These are phyloP conservation scores for Xestoiulus laeticollis DNA, from an alignment of 2,888 invertebrate species.

Conservation along the genomic window DNA sequence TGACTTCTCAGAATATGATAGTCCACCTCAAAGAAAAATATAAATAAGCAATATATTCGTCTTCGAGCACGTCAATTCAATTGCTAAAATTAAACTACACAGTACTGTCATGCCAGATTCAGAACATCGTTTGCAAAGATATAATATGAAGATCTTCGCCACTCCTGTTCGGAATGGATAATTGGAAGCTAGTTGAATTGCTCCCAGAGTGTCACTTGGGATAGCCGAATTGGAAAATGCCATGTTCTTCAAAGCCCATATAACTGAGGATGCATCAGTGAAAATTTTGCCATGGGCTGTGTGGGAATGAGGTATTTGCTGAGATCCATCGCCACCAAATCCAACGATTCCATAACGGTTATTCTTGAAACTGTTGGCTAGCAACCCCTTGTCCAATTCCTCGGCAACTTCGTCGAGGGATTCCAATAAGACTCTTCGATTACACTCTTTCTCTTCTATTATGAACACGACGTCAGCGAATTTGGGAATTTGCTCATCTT, in stretches of 20 bases:
- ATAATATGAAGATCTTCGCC: constrained; percentile 75
- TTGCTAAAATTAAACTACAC: constrained; percentile 4
- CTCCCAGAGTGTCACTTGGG: constrained; percentile 64
- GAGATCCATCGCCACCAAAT: constrained; percentile 64
- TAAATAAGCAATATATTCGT: neutral
- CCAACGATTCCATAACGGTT: constrained; percentile 65
- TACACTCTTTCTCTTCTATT: constrained; percentile 72
- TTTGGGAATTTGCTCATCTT: constrained; percentile 74
- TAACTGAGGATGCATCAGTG: constrained; percentile 50
- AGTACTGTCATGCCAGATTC: constrained; percentile 51
- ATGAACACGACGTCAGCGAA: constrained; percentile 83
- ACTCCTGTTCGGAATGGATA: constrained; percentile 82
- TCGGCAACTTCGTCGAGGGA: constrained; percentile 58
- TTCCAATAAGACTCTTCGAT: constrained; percentile 58
- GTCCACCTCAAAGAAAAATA: constrained; percentile 44
- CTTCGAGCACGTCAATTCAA: neutral
- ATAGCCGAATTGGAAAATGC: constrained; percentile 21
- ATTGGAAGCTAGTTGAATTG: constrained; percentile 72
- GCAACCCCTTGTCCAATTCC: constrained; percentile 58
- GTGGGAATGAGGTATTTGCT: constrained; percentile 62
- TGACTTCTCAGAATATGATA: constrained; percentile 27
- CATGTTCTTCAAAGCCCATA: constrained; percentile 52
- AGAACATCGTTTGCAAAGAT: constrained; percentile 72
- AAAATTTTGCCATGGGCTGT: constrained; percentile 63
- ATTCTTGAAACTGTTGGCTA: constrained; percentile 61